A percentile compares a stretch with the other conserved stretches of the same genome.
These are phyloP conservation scores for Hylia prasina DNA, from an alignment of 2,113 vertebrate species.

Conservation along the genomic window DNA sequence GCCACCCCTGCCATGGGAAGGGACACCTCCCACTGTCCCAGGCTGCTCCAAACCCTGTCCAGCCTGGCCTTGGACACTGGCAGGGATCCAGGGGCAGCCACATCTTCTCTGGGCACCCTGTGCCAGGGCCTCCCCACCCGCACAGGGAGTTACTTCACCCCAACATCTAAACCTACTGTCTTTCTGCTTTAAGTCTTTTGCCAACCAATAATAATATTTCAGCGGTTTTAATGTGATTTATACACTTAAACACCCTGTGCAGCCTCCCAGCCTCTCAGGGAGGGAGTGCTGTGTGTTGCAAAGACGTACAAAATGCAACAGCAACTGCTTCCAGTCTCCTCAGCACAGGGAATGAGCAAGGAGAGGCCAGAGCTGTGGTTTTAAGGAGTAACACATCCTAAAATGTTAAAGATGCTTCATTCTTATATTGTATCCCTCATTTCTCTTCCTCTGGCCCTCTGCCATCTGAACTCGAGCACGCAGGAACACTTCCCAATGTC, in stretches of 20 bases:
- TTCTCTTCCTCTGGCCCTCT: neutral
- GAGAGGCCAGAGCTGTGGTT: neutral
- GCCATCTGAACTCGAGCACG: neutral
- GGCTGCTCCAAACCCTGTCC: fast-evolving
- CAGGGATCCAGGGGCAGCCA: neutral
- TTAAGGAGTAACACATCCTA: neutral
- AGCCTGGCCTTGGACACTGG: fast-evolving
- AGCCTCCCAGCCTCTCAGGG: neutral
- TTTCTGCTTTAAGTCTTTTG: neutral
- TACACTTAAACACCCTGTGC: neutral
- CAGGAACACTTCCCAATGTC: neutral
- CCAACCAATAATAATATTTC: neutral
- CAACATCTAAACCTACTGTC: neutral
- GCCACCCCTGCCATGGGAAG: neutral
- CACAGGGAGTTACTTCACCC: neutral
- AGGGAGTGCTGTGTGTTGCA: neutral
- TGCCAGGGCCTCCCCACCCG: neutral
- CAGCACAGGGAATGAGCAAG: neutral
- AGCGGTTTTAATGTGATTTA: neutral
- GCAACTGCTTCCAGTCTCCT: neutral
- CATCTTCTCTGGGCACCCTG: neutral
- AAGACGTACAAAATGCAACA: neutral
- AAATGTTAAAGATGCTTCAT: neutral
- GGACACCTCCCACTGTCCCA: fast-evolving
- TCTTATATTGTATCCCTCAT: neutral